Evolutionary conservation across 2,113 vertebrate genomes (phyloP), one percentile per base, ranked within the genome.

Genomic region (Psephotus haematonotus): DNA sequence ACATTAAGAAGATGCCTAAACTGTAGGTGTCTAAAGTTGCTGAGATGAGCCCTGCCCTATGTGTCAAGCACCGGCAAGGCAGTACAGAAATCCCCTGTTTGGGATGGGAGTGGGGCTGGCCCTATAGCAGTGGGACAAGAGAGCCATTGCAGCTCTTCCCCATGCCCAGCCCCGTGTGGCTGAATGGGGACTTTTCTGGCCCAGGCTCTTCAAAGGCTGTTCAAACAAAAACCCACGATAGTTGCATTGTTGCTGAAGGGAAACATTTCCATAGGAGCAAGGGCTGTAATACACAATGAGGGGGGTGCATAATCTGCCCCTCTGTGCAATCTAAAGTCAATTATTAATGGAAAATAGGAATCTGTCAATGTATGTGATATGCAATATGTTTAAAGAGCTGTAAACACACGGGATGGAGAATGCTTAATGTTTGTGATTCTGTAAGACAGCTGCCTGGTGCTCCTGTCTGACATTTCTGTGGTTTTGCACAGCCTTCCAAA

Each of bases 31-130:
- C 65, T 88, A 62, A 71, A 75, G 16, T 71, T 63, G 33, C 10
- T 0, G 2, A 86, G 37, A 71, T 22, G 10, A 92, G 10, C 39
- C 19, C 65, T 87, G 25, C 3, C 12, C 13, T 49, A 2, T 27
- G 37, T 39, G 27, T 17, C 43, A 44, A 63, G 27, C 27, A 20
- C 43, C 24, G 0, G 0, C 31, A 41, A 89, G 24, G 17, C 31
- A 18, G 11, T 18, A 44, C 35, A 74, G 85, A 80, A 86, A 62
- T 52, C 17, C 37, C 7, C 11, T 50, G 11, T 0, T 80, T 50
- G 35, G 53, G 14, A 28, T 63, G 17, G 13, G 60, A 89, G 23
- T 59, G n/a, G 22, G 12, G 19, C 44, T 83, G 72, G 10, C 9
- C 41, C 59, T 37, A 52, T 3, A 44, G 62, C 13, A 55, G 29